Base-by-base conservation (phyloP, 2,113 vertebrate species). In the Oxyura jamaicensis region DNA sequence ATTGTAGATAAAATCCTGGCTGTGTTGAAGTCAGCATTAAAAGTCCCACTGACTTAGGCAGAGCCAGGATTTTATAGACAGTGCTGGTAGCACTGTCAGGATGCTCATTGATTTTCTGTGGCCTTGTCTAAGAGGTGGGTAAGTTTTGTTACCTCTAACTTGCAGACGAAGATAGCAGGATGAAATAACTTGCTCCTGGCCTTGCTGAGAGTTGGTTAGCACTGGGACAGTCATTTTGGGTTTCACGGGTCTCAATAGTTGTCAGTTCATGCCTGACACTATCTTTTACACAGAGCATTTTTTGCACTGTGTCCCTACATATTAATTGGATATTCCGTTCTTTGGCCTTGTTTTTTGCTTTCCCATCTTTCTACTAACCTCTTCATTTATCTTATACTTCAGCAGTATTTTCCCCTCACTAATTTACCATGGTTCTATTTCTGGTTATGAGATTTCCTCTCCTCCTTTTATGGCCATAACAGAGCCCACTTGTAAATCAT, bases 401-500 rank as follows among this genome's bases (percentile, higher is more conserved):
- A 80, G 31, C 55, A 90, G 63, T 93, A 82, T 88, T 69, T 13
- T 7, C 0, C 11, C 31, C 22, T 19, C 2, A 50, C 87, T 93
- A 73, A 91, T 86, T 90, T 85, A 79, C 86, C 59, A 69, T 42
- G 48, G 11, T 92, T 86, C 88, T 96, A 89, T 93, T 96, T 96
- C 86, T 95, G 90, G 88, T 59, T 87, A 60, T 96, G 74, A 83
- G 90, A 93, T 96, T 97, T 96, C 80, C 89, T 96, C 59, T 91
- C 76, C 46, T 95, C 92, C 92, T 97, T 97, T 97, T 96, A 84
- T 92, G 82, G 90, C 39, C 44, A 11, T 69, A 76, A 68, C 77
- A 60, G 93, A 85, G 79, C 62, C 88, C 11, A 6, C 52, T 97
- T 91, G 77, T 94, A 94, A 95, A 90, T 95, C 66, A 82, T 92